A percentile compares a stretch with the other conserved stretches of the same genome.
phyloP scores from a whole-genome alignment of 2,797 vertebrate species.

The Cossypha heuglini region DNA sequence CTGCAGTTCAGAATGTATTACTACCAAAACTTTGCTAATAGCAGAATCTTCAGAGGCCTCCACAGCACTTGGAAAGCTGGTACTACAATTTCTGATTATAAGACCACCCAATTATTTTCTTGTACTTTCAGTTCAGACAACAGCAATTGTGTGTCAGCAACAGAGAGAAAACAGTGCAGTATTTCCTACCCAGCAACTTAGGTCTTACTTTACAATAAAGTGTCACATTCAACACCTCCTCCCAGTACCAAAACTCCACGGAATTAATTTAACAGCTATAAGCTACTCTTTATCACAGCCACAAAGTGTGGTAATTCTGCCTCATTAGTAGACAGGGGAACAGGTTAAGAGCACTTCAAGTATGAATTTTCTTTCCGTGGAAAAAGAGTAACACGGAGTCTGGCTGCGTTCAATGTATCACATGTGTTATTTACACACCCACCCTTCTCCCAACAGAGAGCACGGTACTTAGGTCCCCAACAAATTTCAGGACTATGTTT shows the following conservation, averaged over 20 bases:
- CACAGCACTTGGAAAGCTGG: not conserved
- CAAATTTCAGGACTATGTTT: not conserved
- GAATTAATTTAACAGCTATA: not conserved
- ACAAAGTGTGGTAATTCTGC: not conserved
- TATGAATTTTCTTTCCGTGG: not conserved
- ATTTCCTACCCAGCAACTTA: not conserved
- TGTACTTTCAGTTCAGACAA: not conserved
- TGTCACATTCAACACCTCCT: not conserved
- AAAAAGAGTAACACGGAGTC: not conserved
- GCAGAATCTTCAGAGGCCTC: not conserved
- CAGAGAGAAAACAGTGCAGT: not conserved
- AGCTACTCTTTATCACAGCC: not conserved
- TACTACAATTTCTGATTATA: not conserved
- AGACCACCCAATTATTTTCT: not conserved
- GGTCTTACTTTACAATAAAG: not conserved
- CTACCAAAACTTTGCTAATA: not conserved
- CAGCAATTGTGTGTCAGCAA: not conserved
- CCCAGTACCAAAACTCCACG: not conserved
- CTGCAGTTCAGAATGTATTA: not conserved
- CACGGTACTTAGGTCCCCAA: rapidly evolving
- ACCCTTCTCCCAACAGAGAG: not conserved
- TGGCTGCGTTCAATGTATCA: not conserved
- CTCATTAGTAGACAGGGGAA: not conserved
- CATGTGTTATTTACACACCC: not conserved
- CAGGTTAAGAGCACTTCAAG: not conserved